Evolutionary conservation across 1,140 invertebrate genomes (phyloP).

Genomic region (Sweltsa coloradensis): DNA sequence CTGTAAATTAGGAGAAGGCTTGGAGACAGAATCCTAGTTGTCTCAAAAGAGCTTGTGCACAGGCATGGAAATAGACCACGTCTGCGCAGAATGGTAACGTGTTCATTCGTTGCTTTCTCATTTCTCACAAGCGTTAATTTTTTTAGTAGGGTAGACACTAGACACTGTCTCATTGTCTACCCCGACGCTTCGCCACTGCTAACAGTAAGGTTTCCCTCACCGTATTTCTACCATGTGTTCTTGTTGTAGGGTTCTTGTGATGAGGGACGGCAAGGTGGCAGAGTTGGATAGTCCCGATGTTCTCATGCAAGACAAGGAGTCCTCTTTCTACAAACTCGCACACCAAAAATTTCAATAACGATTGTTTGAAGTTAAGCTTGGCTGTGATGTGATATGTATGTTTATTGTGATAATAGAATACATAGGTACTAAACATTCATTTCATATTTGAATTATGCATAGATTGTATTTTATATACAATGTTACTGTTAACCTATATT

Average conservation of each 20-base stretch:
- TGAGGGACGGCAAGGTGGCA: conserved; percentile 37
- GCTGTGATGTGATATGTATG: no score
- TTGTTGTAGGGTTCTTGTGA: conserved; percentile 35
- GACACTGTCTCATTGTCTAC: neutral
- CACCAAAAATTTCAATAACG: conserved; percentile 9
- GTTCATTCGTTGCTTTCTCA: neutral
- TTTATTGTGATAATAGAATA: no score
- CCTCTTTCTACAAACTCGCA: conserved; percentile 33
- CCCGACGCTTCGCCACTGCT: neutral
- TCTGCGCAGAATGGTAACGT: neutral
- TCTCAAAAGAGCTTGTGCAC: no score
- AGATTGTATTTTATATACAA: no score
- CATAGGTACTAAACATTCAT: no score
- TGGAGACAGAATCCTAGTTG: no score
- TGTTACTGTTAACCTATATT: no score
- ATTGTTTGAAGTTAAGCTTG: no score
- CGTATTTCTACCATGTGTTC: neutral
- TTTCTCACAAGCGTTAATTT: neutral
- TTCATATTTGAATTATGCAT: no score
- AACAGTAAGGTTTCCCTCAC: neutral
- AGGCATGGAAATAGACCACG: neutral
- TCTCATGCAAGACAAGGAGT: conserved; percentile 30
- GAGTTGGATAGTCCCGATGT: conserved; percentile 36
- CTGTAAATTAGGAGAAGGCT: no score
- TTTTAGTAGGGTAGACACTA: neutral